A percentile compares a stretch with the other conserved stretches of the same genome.
Evolutionary conservation across 2,888 invertebrate species (phyloP).

Genomic region (Chaitophorus viminalis): DNA sequence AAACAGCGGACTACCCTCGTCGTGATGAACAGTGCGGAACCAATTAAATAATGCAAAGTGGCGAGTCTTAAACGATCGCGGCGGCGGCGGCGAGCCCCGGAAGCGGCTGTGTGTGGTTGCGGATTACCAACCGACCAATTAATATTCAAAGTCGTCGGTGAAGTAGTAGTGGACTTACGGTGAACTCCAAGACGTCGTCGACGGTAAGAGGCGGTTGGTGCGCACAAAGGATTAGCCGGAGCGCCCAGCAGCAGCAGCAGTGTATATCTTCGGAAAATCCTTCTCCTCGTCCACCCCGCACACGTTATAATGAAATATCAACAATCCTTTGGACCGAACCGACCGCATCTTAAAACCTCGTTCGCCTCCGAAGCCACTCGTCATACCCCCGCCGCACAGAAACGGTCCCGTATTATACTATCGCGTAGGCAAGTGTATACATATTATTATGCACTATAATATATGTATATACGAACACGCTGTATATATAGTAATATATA

Average conservation of each 20-base stretch:
- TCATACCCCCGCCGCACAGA: too few species aligned
- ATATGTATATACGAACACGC: too few species aligned
- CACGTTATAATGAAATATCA: slow-evolving; percentile 55
- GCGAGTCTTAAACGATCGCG: slow-evolving; percentile 58
- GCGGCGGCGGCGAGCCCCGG: slow-evolving; percentile 15
- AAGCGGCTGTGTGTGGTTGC: slow-evolving; percentile 14
- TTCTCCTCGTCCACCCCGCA: neutral
- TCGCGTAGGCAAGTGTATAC: neutral
- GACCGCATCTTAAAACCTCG: slow-evolving; percentile 53
- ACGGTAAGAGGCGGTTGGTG: neutral
- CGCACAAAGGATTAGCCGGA: slow-evolving; percentile 34
- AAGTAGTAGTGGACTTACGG: neutral
- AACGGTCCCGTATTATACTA: neutral
- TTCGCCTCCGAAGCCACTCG: neutral
- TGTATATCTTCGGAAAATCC: slow-evolving; percentile 47
- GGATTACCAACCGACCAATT: slow-evolving; percentile 54
- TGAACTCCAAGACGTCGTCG: neutral
- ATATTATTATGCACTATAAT: too few species aligned
- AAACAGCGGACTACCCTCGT: neutral
- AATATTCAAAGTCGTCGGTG: slow-evolving; percentile 54
- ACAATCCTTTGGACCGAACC: slow-evolving; percentile 49
- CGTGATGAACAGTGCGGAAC: slow-evolving; percentile 6
- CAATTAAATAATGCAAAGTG: slow-evolving; percentile 62
- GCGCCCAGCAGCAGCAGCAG: neutral
- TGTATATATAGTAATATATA: too few species aligned